Evolutionary conservation across 37 sponge, comb jelly and placozoan genomes (phyloP).

Genomic region (Beroe ovata): DNA sequence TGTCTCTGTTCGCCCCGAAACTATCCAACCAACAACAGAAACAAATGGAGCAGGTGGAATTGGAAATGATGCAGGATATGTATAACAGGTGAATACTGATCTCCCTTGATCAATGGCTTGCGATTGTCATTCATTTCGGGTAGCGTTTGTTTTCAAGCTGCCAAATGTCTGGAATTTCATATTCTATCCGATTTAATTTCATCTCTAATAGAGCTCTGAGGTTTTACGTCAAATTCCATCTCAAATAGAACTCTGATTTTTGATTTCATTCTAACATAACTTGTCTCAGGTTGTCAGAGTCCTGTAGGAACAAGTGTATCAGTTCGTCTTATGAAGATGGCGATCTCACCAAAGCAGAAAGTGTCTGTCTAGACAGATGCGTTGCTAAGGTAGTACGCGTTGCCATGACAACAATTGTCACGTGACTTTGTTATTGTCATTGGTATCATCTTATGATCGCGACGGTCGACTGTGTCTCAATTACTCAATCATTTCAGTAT

Average conservation of each 20-base stretch:
- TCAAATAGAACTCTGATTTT: too few species aligned
- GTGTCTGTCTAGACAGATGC: conserved; percentile 96
- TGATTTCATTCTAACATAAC: not conserved
- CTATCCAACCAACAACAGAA: conserved; percentile 57
- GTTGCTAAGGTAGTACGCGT: conserved; percentile 93
- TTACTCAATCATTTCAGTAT: conserved; percentile 70
- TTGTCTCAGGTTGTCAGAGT: conserved; percentile 74
- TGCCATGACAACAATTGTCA: too few species aligned
- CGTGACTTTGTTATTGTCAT: too few species aligned
- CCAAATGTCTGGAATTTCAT: too few species aligned
- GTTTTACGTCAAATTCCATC: not conserved
- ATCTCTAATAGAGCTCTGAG: not conserved
- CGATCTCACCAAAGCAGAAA: conserved; percentile 96
- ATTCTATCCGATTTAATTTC: not conserved
- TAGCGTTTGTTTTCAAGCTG: too few species aligned
- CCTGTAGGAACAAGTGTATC: conserved; percentile 98
- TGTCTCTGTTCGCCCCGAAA: not conserved
- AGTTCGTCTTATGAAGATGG: conserved; percentile 90
- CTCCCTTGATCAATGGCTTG: too few species aligned
- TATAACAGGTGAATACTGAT: conserved; percentile 99
- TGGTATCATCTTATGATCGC: too few species aligned
- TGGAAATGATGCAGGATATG: conserved; percentile 98
- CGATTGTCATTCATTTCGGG: too few species aligned
- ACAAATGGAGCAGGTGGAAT: conserved; percentile 76
- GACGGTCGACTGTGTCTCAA: too few species aligned